Evolutionary conservation across 2,113 vertebrate species (phyloP).

Genomic region (Pseudorhombus dupliciocellatus): DNA sequence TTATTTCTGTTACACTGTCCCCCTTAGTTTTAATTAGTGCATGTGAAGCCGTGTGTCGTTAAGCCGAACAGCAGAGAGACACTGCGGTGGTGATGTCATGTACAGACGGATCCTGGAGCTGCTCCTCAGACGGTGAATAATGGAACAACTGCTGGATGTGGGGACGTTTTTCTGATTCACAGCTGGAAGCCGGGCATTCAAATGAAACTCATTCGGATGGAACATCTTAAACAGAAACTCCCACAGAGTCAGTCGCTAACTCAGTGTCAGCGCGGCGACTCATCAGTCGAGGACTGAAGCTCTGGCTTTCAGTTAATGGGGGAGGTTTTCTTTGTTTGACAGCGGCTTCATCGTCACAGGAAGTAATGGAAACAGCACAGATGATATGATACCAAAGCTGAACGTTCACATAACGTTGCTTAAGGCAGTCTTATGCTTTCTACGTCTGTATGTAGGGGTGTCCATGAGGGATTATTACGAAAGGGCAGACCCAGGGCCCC

Average conservation of each 20-base stretch:
- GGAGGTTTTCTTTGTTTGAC: not conserved
- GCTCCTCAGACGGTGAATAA: conserved; percentile 64
- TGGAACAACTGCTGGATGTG: conserved; percentile 60
- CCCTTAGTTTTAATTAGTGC: conserved; percentile 49
- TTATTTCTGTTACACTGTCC: conserved; percentile 2
- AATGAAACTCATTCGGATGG: conserved; percentile 53
- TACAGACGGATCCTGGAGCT: conserved; percentile 61
- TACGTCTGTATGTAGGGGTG: not conserved
- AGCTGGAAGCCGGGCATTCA: conserved; percentile 52
- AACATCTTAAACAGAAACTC: conserved; percentile 39
- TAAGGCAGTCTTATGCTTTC: not conserved
- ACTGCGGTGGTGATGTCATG: conserved; percentile 57
- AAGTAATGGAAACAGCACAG: conserved; percentile 1
- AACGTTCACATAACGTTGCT: not conserved
- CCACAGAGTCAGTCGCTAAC: conserved; percentile 26
- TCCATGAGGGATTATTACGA: not conserved
- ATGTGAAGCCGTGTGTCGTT: conserved; percentile 36
- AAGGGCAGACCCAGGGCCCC: too few species aligned
- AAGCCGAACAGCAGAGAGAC: conserved; percentile 20
- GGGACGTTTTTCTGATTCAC: conserved; percentile 54
- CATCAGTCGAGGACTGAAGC: not conserved
- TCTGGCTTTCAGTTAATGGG: conserved; percentile 16
- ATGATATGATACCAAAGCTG: not conserved
- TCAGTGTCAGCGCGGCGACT: conserved; percentile 22
- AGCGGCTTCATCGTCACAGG: not conserved